A percentile compares a stretch with the other conserved stretches of the same genome.
phyloP scores from a whole-genome alignment of 2,797 vertebrate species.

The Acomys russatus region DNA sequence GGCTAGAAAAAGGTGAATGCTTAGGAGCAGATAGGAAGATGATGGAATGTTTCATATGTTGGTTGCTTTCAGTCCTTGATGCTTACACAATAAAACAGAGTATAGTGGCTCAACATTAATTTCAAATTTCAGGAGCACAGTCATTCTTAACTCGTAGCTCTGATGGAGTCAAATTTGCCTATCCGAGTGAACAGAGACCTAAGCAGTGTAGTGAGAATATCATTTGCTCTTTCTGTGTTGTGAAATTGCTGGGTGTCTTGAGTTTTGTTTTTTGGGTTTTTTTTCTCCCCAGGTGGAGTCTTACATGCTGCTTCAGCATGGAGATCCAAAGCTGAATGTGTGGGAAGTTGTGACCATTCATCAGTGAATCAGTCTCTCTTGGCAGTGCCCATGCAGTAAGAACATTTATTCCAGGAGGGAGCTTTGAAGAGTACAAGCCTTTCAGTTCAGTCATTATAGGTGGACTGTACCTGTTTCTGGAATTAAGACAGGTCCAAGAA shows the following conservation, averaged over 20 bases:
- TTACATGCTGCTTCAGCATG: neutral
- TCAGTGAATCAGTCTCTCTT: neutral
- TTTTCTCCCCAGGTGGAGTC: neutral
- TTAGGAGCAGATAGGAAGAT: neutral
- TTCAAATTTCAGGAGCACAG: neutral
- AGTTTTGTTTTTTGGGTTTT: neutral
- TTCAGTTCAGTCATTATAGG: neutral
- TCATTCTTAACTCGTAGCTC: neutral
- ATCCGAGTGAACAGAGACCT: neutral
- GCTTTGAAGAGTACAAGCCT: constrained; percentile 17
- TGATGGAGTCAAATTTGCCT: neutral
- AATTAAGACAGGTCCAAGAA: neutral
- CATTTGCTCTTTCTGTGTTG: neutral
- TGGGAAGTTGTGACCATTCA: constrained; percentile 31
- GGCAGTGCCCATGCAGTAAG: neutral
- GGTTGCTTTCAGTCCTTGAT: neutral
- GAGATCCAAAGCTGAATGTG: neutral
- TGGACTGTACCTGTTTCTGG: neutral
- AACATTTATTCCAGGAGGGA: constrained; percentile 25
- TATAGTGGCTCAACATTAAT: neutral
- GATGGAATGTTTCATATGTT: neutral
- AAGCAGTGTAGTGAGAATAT: neutral
- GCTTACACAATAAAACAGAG: neutral
- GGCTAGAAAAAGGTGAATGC: neutral
- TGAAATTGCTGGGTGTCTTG: neutral